phyloP scores from a whole-genome alignment of 2,888 invertebrate genomes.

The Teleogryllus oceanicus region DNA sequence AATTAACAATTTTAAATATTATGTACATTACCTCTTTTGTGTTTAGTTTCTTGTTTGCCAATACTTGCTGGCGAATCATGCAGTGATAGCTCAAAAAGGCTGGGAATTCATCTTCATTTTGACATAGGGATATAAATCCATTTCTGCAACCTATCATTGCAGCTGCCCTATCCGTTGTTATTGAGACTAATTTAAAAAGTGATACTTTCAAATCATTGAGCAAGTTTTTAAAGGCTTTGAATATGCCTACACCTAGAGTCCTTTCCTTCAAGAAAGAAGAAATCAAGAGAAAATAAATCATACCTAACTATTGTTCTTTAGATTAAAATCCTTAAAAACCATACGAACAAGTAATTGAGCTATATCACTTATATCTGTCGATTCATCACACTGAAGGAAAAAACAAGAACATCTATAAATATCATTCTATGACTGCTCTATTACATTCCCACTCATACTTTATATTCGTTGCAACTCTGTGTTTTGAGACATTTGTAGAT shows the following conservation, averaged over 20 bases:
- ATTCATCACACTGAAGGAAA: no score
- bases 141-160: constrained; percentile 36
- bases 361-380: no score
- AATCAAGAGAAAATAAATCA: background rate
- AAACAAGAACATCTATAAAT: no score
- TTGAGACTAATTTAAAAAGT: constrained; percentile 28
- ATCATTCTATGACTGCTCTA: no score
- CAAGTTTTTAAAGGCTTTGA: background rate
- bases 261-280: background rate
- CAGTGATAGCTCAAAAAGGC: constrained; percentile 33
- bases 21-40: constrained; percentile 31
- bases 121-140: constrained; percentile 35
- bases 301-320: background rate
- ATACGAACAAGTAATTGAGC: no score
- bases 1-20: constrained; percentile 37
- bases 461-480: no score
- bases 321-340: background rate
- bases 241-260: background rate
- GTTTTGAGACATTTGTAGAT: no score
- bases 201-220: constrained; percentile 19
- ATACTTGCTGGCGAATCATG: constrained; percentile 36
- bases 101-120: constrained; percentile 36
- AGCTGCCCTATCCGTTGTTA: constrained; percentile 19
- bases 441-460: no score
- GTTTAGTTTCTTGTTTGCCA: constrained; percentile 30